Evolutionary conservation across 2,888 invertebrate genomes (phyloP).

Genomic region (Drosophila demipolita): DNA sequence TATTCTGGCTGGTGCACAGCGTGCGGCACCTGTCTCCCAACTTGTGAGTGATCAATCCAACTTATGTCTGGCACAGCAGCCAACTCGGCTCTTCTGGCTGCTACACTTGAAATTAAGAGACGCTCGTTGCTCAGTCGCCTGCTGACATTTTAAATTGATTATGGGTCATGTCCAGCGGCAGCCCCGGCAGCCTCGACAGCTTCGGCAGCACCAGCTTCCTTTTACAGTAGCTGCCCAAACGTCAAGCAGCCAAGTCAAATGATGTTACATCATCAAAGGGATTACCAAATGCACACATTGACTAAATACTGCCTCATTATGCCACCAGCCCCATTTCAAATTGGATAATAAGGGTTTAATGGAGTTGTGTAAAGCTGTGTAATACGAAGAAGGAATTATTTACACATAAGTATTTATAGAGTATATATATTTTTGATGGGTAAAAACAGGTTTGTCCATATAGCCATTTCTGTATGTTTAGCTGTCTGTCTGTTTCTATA

Average conservation of each 20-base stretch:
- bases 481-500: too few species aligned
- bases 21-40: conserved; percentile 58
- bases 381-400: neutral
- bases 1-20: conserved; percentile 59
- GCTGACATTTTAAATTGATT: conserved; percentile 62
- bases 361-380: neutral
- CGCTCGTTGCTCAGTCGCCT: neutral
- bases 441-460: neutral
- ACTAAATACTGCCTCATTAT: neutral
- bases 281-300: neutral
- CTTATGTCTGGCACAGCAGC: conserved; percentile 60
- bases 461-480: neutral
- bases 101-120: conserved; percentile 18
- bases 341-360: neutral
- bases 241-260: conserved; percentile 6
- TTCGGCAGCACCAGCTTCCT: neutral
- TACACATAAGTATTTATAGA: neutral
- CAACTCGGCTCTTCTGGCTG: conserved; percentile 3
- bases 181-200: too few species aligned
- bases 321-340: neutral
- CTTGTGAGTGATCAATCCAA: conserved; percentile 68
- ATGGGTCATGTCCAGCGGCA: conserved; percentile 32
- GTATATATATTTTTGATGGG: neutral
- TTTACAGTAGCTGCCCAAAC: conserved; percentile 4
- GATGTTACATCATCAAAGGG: conserved; percentile 2